Percentiles rank a stretch among this genome's conserved stretches.
phyloP scores from a whole-genome alignment of 2,797 vertebrate species.

The Anguilla pacifica region DNA sequence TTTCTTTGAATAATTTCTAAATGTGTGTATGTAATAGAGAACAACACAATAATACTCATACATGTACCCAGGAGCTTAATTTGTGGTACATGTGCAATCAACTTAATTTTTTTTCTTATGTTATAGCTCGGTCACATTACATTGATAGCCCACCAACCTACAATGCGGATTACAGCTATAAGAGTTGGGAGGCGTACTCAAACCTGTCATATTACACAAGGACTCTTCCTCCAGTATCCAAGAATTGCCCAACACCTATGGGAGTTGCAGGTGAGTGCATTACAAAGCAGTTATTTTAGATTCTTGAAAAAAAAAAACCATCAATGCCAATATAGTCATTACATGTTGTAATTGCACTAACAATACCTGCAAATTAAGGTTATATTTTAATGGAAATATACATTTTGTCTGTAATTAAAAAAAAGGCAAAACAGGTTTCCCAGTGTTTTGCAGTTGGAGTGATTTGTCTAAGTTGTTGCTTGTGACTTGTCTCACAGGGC shows the following conservation, averaged over 20 bases:
- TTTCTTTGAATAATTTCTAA: neutral
- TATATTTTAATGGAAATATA: neutral
- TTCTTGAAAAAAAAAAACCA: neutral
- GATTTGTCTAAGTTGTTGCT: constrained; percentile 5
- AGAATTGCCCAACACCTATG: constrained; percentile 92
- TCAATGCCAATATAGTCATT: neutral
- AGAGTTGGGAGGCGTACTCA: constrained; percentile 93
- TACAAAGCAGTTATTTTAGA: neutral
- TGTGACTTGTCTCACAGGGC: constrained; percentile 68
- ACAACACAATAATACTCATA: neutral
- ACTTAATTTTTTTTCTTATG: constrained; percentile 21
- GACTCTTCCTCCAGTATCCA: constrained; percentile 84
- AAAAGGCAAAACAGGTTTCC: neutral
- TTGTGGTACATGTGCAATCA: neutral
- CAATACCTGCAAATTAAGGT: neutral
- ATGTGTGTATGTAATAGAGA: neutral
- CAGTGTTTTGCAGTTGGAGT: neutral
- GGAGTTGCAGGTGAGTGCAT: constrained; percentile 85
- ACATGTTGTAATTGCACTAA: neutral
- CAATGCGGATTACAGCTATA: constrained; percentile 87
- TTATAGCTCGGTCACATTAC: constrained; percentile 87
- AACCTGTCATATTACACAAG: constrained; percentile 94
- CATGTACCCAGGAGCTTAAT: neutral
- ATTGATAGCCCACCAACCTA: constrained; percentile 96
- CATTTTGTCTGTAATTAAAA: neutral